A percentile compares a stretch with the other conserved stretches of the same genome.
These are phyloP conservation scores for Vireo griseus DNA, from an alignment of 2,797 vertebrate genomes.

Conservation along the genomic window DNA sequence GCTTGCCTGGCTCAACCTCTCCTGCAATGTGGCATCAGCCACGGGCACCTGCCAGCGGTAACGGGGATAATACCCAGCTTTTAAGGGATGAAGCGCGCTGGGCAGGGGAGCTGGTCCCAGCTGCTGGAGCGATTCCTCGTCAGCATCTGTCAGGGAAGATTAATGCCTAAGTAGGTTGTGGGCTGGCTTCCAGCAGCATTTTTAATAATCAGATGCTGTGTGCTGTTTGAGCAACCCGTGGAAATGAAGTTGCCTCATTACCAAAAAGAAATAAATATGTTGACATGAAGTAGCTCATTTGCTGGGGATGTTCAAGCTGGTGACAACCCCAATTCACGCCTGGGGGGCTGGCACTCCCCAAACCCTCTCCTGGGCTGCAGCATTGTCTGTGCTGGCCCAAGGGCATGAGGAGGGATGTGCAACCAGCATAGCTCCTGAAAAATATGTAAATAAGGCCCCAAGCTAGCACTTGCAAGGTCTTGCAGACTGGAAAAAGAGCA, in stretches of 20 bases:
- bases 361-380: not conserved
- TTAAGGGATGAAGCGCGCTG: conserved; percentile 44
- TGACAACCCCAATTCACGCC: not conserved
- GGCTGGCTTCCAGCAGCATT: conserved; percentile 56
- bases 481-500: not conserved
- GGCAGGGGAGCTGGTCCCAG: not conserved
- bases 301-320: not conserved
- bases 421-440: not conserved
- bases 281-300: not conserved
- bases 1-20: accelerated
- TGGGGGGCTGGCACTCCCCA: not conserved
- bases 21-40: not conserved
- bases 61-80: conserved; percentile 14
- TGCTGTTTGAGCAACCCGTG: not conserved
- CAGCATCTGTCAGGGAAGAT: conserved; percentile 63
- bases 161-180: conserved; percentile 54
- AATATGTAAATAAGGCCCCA: not conserved
- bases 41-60: not conserved
- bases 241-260: conserved; percentile 24
- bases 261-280: not conserved
- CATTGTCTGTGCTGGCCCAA: accelerated
- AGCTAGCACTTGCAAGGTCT: not conserved
- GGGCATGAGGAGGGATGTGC: not conserved
- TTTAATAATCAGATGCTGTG: conserved; percentile 60
- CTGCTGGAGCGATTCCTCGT: conserved; percentile 24